Base-by-base conservation (phyloP, 2,797 vertebrate genomes). In the Forpus xanthops region DNA sequence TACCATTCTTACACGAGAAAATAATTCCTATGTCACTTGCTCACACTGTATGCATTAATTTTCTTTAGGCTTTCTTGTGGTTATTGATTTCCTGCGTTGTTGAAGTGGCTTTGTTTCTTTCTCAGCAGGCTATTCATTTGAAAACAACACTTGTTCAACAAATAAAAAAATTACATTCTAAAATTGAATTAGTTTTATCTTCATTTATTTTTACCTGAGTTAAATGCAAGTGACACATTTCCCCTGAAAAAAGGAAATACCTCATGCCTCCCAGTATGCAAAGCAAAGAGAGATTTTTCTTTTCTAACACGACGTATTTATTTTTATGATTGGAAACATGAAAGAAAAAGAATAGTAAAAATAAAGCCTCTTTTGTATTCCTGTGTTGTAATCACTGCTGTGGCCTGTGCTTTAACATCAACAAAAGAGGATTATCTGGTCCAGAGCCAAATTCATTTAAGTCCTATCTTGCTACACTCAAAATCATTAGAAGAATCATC, bases 71-170 rank as follows among this genome's bases (percentile, higher is more conserved):
- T 96, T 97, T 96, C 90, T 95, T 85, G 68, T 75, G 87, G 88
- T 95, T 97, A 95, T 96, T 96, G 97, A 96, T 97, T 97, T 96
- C 96, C 95, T 96, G 94, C 87, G 96, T 92, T 96, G 68, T 7
- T 81, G 90, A 92, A 96, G 94, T 94, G 60, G 70, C 87, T 96
- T 95, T 96, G 95, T 96, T 96, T 93, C 87, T 72, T 77, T 93
- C 93, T 10, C 75, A 96, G 85, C 79, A 90, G 70, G 85, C 70
- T 89, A 85, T 42, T 92, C 77, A 96, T 96, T 97, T 88, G 85
- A 94, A 95, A 97, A 97, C 87, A 96, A 95, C 95, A 87, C 45
- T 91, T 94, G 87, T 89, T 94, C 87, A 93, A 94, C 78, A 87
- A 95, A 95, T 92, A 58, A 81, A 82, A 91, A 73, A 71, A 60